A percentile compares a stretch with the other conserved stretches of the same genome.
phyloP scores from a whole-genome alignment of 2,888 invertebrate species.

The Drosophila atroscutellata region DNA sequence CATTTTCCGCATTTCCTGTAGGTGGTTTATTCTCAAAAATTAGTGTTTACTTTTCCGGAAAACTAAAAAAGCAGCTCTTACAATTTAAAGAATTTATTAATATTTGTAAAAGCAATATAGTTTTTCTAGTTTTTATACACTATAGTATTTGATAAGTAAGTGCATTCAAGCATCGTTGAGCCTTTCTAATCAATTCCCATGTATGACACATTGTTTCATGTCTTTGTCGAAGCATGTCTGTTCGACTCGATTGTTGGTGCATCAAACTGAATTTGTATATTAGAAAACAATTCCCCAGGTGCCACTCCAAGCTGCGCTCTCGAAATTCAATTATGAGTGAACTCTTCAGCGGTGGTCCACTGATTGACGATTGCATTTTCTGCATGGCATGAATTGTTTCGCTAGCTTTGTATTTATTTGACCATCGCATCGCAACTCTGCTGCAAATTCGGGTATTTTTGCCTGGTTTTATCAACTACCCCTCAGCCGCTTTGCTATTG shows the following conservation, averaged over 20 bases:
- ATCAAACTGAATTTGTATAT: constrained; percentile 75
- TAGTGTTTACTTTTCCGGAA: background rate
- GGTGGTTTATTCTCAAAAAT: fast-evolving
- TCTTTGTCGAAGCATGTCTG: constrained; percentile 9
- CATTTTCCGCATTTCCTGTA: background rate
- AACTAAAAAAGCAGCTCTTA: background rate
- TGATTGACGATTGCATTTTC: constrained; percentile 68
- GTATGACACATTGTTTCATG: constrained; percentile 34
- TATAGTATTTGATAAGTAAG: background rate
- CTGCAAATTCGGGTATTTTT: constrained; percentile 34
- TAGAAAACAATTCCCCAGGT: constrained; percentile 45
- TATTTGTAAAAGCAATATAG: background rate
- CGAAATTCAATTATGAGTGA: constrained; percentile 82
- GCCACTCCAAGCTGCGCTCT: constrained; percentile 24
- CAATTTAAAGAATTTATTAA: background rate
- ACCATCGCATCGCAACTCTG: constrained; percentile 58
- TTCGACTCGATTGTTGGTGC: constrained; percentile 12
- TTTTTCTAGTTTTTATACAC: background rate
- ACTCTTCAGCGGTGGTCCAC: constrained; percentile 25
- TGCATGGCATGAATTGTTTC: constrained; percentile 41
- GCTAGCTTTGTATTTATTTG: constrained; percentile 40
- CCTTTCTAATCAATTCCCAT: constrained; percentile 8
- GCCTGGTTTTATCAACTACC: constrained; percentile 22
- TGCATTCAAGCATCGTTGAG: constrained; percentile 4
- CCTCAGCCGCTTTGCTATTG: constrained; percentile 20